phyloP scores from a whole-genome alignment of 2,888 invertebrate species.

The Zelleria hepariella region DNA sequence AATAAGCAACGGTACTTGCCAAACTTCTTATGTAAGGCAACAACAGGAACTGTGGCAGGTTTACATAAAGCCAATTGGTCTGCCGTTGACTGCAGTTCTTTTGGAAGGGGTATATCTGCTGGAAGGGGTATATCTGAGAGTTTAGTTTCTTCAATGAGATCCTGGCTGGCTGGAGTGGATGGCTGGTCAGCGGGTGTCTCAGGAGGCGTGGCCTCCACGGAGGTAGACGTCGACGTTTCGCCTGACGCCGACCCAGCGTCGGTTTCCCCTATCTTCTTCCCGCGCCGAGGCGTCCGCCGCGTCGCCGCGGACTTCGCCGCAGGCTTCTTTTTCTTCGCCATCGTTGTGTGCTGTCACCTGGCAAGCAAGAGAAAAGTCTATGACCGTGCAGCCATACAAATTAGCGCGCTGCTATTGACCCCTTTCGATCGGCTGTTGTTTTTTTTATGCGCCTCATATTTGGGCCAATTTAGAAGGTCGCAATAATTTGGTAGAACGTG shows the following conservation, averaged over 20 bases:
- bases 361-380: slow-evolving; percentile 22
- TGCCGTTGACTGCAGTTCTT: neutral
- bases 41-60: slow-evolving; percentile 27
- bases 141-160: neutral
- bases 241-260: slow-evolving; percentile 26
- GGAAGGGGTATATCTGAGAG: neutral
- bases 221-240: slow-evolving; percentile 16
- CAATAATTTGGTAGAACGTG: slow-evolving; percentile 7
- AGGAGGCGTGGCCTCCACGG: slow-evolving; percentile 18
- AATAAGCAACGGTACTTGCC: slow-evolving; percentile 70
- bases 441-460: slow-evolving; percentile 17
- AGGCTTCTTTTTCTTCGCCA: slow-evolving; percentile 62
- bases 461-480: slow-evolving; percentile 30
- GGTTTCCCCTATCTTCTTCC: slow-evolving; percentile 35
- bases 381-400: neutral
- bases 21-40: slow-evolving; percentile 68
- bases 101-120: neutral
- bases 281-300: slow-evolving; percentile 50
- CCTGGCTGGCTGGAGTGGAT: neutral
- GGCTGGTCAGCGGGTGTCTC: slow-evolving; percentile 14
- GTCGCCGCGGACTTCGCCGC: slow-evolving; percentile 33
- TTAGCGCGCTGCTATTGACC: slow-evolving; percentile 35
- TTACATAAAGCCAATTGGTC: neutral
- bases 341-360: slow-evolving; percentile 37
- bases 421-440: slow-evolving; percentile 42